Base-by-base conservation (phyloP, 2,113 vertebrate species). In the Phoxinus phoxinus region DNA sequence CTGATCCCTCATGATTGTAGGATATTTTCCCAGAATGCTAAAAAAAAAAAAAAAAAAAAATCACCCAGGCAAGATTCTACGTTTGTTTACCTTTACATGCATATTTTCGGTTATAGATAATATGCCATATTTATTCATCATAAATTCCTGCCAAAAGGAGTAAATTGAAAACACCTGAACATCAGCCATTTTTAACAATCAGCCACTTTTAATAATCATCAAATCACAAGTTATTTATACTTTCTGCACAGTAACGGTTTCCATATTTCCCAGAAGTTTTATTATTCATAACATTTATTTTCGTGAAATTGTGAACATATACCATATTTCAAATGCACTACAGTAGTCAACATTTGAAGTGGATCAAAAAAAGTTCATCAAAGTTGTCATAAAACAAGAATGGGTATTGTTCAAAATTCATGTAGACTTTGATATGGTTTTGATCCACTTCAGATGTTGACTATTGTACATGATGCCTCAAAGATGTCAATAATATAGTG, bases 1-100 rank as follows among this genome's bases (percentile, higher is more conserved):
- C 69, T 8, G 21, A 83, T 85, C 79, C 84, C 79, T 84, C 67
- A 63, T 85, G 79, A 83, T 73, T 83, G 77, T 78, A 44, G 87
- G 63, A 56, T 88, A 77, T 83, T 85, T 85, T 83, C 32, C 65
- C 72, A 44, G 71, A 19, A 71, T 73, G 23, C 23, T 44, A 4
- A 25, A 73, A 13, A 73, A 15, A 69, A 2, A 65, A 27, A 13
- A 13, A 61, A 56, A n/a, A 6, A 65, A 61, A 7, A 30, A 35
- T 65, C 30, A 67, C 30, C 65, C 15, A 37, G 6, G 35, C 35
- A 41, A 71, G 37, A 69, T 37, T 37, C 3, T 35, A 30, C 12
- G 35, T 23, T 11, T n/a, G 72, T 73, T 17, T 79, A 83, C 78
- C 78, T 84, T 84, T 32, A 85, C 79, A 44, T 27, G 41, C 10